These are phyloP conservation scores for Cynopterus sphinx DNA, from an alignment of 2,797 vertebrate species.

Conservation along the genomic window DNA sequence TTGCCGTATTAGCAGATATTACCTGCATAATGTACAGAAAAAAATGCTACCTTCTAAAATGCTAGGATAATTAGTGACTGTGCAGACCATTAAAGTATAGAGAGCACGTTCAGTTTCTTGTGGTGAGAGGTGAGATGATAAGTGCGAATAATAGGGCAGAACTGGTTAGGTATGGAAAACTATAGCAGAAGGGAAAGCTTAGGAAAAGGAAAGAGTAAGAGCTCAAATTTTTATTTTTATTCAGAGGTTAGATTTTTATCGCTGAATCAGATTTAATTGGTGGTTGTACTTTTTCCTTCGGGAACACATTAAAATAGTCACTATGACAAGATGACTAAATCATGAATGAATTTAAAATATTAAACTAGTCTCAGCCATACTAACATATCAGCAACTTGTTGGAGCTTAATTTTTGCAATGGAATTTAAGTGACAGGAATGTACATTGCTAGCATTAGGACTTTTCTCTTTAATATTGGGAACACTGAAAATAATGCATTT, in stretches of 20 bases:
- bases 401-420: constrained; percentile 51
- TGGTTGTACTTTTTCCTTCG: constrained; percentile 66
- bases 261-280: constrained; percentile 61
- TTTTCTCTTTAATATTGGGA: constrained; percentile 33
- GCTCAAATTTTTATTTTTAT: not conserved
- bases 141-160: not conserved
- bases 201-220: not conserved
- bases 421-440: constrained; percentile 39
- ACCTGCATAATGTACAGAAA: not conserved
- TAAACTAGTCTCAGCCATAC: constrained; percentile 56
- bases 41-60: not conserved
- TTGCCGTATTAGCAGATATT: not conserved
- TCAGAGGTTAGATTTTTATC: constrained; percentile 37
- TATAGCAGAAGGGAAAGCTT: not conserved
- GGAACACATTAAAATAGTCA: constrained; percentile 69
- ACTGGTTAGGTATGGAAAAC: not conserved
- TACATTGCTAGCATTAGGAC: not conserved
- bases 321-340: constrained; percentile 62
- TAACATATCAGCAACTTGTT: constrained; percentile 68
- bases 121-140: not conserved
- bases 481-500: not conserved
- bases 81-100: not conserved
- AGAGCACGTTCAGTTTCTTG: not conserved
- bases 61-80: not conserved
- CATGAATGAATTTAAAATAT: constrained; percentile 74